These are phyloP conservation scores for Gibbula magus DNA, from an alignment of 2,888 invertebrate genomes.

Conservation along the genomic window DNA sequence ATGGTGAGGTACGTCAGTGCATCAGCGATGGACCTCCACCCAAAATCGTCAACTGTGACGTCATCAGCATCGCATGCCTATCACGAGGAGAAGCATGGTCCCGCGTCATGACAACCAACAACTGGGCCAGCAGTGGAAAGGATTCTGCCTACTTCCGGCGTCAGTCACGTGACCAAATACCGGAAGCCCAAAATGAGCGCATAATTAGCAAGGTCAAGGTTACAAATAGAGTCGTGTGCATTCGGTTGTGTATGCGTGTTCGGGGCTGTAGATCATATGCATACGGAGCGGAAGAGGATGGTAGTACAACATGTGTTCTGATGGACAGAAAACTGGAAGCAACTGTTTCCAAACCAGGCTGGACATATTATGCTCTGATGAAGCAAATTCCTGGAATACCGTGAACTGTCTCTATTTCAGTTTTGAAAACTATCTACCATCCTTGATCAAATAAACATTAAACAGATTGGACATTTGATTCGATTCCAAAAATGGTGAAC, in stretches of 20 bases:
- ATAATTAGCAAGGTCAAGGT: slow-evolving; percentile 42
- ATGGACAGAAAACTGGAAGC: slow-evolving; percentile 30
- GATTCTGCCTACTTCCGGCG: slow-evolving; percentile 43
- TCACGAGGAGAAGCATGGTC: slow-evolving; percentile 37
- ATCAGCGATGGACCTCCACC: slow-evolving; percentile 27
- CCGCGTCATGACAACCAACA: slow-evolving; percentile 32
- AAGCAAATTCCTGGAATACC: too few relatives aligned
- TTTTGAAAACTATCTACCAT: too few relatives aligned
- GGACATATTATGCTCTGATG: slow-evolving; percentile 33
- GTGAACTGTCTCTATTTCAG: too few relatives aligned
- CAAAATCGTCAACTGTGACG: slow-evolving; percentile 35
- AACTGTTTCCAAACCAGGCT: slow-evolving; percentile 28
- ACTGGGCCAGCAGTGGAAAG: slow-evolving; percentile 44
- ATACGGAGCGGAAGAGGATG: slow-evolving; percentile 20
- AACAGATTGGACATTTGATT: background rate
- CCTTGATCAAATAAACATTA: too few relatives aligned
- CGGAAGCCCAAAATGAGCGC: slow-evolving; percentile 23
- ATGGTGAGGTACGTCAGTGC: slow-evolving; percentile 38
- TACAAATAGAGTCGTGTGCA: slow-evolving; percentile 41
- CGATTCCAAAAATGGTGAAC: background rate
- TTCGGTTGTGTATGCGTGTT: slow-evolving; percentile 51
- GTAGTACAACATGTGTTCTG: slow-evolving; percentile 36
- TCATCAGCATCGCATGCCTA: slow-evolving; percentile 39
- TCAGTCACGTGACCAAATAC: slow-evolving; percentile 37
- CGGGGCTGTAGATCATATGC: slow-evolving; percentile 47